Evolutionary conservation across 2,888 invertebrate species (phyloP).

Genomic region (Leistus spinibarbis): DNA sequence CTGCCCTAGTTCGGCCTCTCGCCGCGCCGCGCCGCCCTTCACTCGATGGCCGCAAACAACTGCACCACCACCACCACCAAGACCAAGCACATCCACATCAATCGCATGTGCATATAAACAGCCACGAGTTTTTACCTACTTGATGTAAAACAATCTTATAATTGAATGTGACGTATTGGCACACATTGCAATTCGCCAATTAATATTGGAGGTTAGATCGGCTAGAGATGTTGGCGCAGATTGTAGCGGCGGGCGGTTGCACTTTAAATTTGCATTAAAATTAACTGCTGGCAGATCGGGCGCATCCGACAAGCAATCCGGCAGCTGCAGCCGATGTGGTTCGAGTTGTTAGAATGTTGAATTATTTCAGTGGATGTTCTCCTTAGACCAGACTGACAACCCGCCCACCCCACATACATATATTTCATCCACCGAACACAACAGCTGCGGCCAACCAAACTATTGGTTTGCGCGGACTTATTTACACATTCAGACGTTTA

Average conservation of each 20-base stretch:
- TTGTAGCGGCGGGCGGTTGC: not conserved
- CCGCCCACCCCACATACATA: conserved; percentile 6
- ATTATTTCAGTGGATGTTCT: conserved; percentile 1
- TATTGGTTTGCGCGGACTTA: not conserved
- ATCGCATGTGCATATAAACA: no score
- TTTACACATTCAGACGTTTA: not conserved
- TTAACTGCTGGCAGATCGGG: conserved; percentile 3
- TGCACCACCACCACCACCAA: not conserved
- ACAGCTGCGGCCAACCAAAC: conserved; percentile 6
- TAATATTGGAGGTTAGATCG: not conserved
- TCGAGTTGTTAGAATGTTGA: not conserved
- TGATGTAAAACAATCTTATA: no score
- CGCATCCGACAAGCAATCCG: not conserved
- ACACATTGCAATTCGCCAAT: not conserved
- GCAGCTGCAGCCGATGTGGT: conserved; percentile 11
- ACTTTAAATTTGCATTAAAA: conserved; percentile 16
- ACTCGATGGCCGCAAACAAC: not conserved
- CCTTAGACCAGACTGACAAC: not conserved
- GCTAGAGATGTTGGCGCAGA: not conserved
- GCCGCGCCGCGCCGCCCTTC: not conserved
- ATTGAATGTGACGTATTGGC: no score
- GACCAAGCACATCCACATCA: no score
- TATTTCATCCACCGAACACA: conserved; percentile 9
- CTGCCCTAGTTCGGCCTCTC: not conserved
- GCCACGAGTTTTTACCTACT: no score